phyloP scores from a whole-genome alignment of 2,797 vertebrate genomes.

The Distichodus sexfasciatus region DNA sequence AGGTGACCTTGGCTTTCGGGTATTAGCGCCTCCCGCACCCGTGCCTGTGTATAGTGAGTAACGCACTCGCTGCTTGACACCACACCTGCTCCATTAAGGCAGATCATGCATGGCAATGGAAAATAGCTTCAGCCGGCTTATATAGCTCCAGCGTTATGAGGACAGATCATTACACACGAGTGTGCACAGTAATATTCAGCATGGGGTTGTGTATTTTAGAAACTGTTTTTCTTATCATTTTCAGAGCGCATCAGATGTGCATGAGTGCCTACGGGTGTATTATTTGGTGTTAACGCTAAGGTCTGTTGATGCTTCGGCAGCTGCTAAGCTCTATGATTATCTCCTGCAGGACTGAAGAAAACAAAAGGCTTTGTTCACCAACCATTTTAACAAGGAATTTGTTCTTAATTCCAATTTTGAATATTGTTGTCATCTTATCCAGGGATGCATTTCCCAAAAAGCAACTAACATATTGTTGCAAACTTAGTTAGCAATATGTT shows the following conservation, averaged over 20 bases:
- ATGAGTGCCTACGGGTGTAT: background rate
- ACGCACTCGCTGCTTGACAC: background rate
- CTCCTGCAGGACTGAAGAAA: no score
- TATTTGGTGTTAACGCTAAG: no score
- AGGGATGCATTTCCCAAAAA: no score
- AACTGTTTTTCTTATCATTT: no score
- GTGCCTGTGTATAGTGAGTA: background rate
- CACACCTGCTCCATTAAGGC: background rate
- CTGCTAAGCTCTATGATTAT: no score
- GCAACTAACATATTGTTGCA: no score
- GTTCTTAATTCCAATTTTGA: no score
- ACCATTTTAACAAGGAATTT: no score
- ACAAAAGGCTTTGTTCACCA: no score
- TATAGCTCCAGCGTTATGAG: background rate
- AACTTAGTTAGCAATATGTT: no score
- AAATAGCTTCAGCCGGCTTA: background rate
- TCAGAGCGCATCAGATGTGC: background rate
- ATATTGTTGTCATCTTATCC: no score
- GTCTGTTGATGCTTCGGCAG: background rate
- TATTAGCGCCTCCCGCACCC: background rate
- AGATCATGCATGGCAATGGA: background rate
- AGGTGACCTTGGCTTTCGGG: conserved; percentile 7
- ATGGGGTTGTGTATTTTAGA: background rate
- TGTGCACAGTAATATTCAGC: background rate
- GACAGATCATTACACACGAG: background rate